These are phyloP conservation scores for Trididemnum clinides DNA, from an alignment of 23 tunicate species.

Conservation along the genomic window DNA sequence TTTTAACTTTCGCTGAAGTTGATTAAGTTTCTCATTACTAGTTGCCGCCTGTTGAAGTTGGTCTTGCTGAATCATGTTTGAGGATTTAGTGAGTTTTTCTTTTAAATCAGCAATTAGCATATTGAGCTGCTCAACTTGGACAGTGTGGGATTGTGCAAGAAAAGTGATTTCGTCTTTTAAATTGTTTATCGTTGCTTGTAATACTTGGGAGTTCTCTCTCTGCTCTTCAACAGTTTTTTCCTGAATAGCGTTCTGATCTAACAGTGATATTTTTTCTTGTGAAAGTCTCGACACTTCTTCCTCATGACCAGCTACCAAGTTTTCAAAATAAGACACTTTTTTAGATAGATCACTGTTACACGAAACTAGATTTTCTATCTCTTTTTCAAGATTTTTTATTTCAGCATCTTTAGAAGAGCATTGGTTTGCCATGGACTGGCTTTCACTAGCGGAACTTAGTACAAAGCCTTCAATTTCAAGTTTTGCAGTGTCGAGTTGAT, in stretches of 20 bases:
- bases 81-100: not conserved
- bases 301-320: too few relatives aligned
- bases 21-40: conserved; percentile 37
- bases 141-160: not conserved
- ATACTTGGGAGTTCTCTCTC: too few relatives aligned
- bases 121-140: not conserved
- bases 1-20: conserved; percentile 74
- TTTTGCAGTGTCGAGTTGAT: too few relatives aligned
- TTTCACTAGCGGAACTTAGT: too few relatives aligned
- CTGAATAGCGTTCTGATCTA: not conserved
- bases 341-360: too few relatives aligned
- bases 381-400: not conserved
- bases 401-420: not conserved
- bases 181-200: too few relatives aligned
- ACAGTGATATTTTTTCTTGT: not conserved
- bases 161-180: not conserved
- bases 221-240: not conserved
- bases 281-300: not conserved
- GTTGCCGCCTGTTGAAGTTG: conserved; percentile 19
- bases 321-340: not conserved
- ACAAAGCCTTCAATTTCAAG: too few relatives aligned
- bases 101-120: not conserved
- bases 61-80: conserved; percentile 15
- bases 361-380: not conserved
- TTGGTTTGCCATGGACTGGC: too few relatives aligned